These are phyloP conservation scores for Lypha dubia DNA, from an alignment of 2,888 invertebrate species.

Conservation along the genomic window DNA sequence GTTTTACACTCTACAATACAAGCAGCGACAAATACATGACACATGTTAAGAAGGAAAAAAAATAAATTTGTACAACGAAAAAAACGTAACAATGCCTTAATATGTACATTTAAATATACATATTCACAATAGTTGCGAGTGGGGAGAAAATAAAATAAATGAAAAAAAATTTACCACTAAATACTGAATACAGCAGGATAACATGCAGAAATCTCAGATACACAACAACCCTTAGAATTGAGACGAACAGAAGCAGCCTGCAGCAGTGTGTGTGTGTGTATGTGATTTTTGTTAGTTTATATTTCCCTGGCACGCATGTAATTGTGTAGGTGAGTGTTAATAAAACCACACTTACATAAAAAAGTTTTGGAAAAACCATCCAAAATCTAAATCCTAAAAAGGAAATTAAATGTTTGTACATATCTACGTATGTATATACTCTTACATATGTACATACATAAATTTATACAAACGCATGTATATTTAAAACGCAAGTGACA, in stretches of 20 bases:
- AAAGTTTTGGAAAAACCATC: neutral
- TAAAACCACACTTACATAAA: slow-evolving; percentile 50
- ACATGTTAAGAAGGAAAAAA: slow-evolving; percentile 61
- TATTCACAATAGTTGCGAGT: neutral
- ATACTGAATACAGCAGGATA: slow-evolving; percentile 58
- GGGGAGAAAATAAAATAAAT: slow-evolving; percentile 21
- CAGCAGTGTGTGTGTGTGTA: slow-evolving; percentile 51
- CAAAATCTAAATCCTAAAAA: slow-evolving; percentile 62
- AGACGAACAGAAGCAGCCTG: slow-evolving; percentile 38
- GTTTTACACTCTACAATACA: slow-evolving; percentile 62
- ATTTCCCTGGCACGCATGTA: neutral
- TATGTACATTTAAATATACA: neutral
- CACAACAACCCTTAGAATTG: slow-evolving; percentile 67
- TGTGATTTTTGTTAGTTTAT: slow-evolving; percentile 17
- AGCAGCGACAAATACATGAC: slow-evolving; percentile 72
- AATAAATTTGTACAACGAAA: neutral
- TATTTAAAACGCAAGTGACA: slow-evolving; percentile 63
- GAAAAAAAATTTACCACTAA: slow-evolving; percentile 33
- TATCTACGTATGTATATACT: neutral
- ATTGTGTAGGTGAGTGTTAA: slow-evolving; percentile 1
- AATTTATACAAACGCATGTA: neutral
- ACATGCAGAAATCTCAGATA: slow-evolving; percentile 69
- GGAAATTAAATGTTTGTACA: slow-evolving; percentile 61
- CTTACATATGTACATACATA: no score
- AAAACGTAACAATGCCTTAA: neutral